Evolutionary conservation across 2,888 invertebrate genomes (phyloP).

Genomic region (Nematopogon swammerdamellus): DNA sequence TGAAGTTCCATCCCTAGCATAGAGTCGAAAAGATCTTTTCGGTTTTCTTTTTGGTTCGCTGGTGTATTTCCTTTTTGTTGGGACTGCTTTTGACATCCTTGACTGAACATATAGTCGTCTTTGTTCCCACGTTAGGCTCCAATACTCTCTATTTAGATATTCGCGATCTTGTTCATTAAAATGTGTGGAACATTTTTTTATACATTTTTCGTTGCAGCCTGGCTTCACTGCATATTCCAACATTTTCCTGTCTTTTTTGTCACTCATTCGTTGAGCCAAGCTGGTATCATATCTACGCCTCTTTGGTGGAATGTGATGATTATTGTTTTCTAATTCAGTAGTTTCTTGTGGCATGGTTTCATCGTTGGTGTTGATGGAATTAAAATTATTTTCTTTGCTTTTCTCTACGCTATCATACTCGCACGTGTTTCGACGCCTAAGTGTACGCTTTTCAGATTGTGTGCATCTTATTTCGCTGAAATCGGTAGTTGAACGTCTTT

Average conservation of each 20-base stretch:
- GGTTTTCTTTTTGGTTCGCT: conserved; percentile 6
- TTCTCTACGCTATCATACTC: neutral
- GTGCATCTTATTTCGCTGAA: neutral
- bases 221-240: conserved; percentile 6
- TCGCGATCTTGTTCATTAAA: conserved; percentile 4
- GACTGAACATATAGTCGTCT: conserved; percentile 4
- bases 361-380: conserved; percentile 1
- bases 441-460: neutral
- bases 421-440: neutral
- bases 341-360: neutral
- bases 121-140: conserved; percentile 4
- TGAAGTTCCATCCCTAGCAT: conserved; percentile 2
- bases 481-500: too few relatives aligned
- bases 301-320: neutral
- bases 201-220: conserved; percentile 7
- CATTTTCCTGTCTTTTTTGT: conserved; percentile 3
- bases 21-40: conserved; percentile 3
- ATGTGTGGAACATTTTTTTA: conserved; percentile 5
- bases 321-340: neutral
- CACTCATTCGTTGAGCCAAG: conserved; percentile 1
- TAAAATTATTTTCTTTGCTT: neutral
- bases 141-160: conserved; percentile 5
- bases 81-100: conserved; percentile 4
- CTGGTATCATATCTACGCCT: neutral
- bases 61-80: conserved; percentile 6